These are phyloP conservation scores for Arenaria interpres DNA, from an alignment of 2,113 vertebrate genomes.

Conservation along the genomic window DNA sequence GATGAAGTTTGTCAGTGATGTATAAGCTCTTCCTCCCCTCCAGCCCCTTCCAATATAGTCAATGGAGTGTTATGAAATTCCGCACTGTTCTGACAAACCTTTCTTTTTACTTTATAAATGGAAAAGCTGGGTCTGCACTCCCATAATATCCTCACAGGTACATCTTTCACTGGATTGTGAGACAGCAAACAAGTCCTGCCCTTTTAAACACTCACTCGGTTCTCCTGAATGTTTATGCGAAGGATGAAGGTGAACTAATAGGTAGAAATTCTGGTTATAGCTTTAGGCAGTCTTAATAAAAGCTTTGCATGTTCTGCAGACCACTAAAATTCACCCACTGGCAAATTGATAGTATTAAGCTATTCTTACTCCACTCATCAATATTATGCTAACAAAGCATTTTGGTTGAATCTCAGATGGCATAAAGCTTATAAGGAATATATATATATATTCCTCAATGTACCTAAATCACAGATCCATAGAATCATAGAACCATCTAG, in stretches of 20 bases:
- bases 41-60: background rate
- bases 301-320: background rate
- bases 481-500: background rate
- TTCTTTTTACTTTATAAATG: constrained; percentile 43
- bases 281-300: background rate
- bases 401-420: background rate
- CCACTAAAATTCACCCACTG: background rate
- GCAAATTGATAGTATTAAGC: background rate
- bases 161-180: constrained; percentile 22
- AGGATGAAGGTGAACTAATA: constrained; percentile 26
- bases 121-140: background rate
- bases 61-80: constrained; percentile 31
- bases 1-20: constrained; percentile 60
- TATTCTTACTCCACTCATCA: background rate
- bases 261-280: background rate
- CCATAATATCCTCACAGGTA: background rate
- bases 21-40: background rate
- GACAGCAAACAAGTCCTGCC: constrained; percentile 37
- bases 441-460: background rate
- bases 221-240: constrained; percentile 17
- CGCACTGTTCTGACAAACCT: constrained; percentile 4
- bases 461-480: background rate
- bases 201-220: constrained; percentile 51
- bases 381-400: background rate
- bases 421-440: background rate